Base-by-base conservation (phyloP, 2,888 invertebrate genomes). In the Ypsolopha sequella region DNA sequence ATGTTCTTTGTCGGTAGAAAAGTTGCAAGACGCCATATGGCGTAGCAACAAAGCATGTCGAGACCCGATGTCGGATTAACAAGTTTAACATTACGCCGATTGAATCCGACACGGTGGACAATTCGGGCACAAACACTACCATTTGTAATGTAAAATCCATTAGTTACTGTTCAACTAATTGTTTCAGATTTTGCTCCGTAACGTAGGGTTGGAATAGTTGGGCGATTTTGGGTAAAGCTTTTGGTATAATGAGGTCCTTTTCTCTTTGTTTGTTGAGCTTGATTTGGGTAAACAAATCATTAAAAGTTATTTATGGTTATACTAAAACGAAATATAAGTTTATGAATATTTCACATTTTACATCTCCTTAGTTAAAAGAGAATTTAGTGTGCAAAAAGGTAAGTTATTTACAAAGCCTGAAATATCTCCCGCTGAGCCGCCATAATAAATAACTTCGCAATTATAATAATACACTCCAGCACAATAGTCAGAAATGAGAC, bases 11-110 rank as follows among this genome's bases (percentile, higher is more conserved):
- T 75, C 64, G 63, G 55, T 44, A 13, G 48, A 38, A 41, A 52
- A 39, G 53, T 52, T 57, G 51, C 61, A 76, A 80, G 80, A 77
- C 73, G 78, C 70, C 84, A 85, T 82, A 81, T 84, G 82, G 80
- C 70, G 59, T 58, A 53, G 68, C 67, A 72, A 76, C 73, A 53
- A 53, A 52, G 73, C 72, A 57, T 60, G 62, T 60, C 64, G 54
- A 50, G 51, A 52, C 13, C 38, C 55, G 54, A 60, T 56, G 55
- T 54, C 52, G 72, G 84, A 80, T 84, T 84, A 79, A 68, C 62
- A 61, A 67, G 65, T 65, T 65, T 64, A 62, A 67, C 65, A 63
- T 60, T 66, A 11, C 36, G 9, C 7, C 24, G 69, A 80, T 79
- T 69, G 69, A 75, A 73, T 77, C 68, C 67, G 73, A 70, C 50